Evolutionary conservation across 2,797 vertebrate genomes (phyloP), one percentile per base, ranked within the genome.

Genomic region (Rhinatrema bivittatum): DNA sequence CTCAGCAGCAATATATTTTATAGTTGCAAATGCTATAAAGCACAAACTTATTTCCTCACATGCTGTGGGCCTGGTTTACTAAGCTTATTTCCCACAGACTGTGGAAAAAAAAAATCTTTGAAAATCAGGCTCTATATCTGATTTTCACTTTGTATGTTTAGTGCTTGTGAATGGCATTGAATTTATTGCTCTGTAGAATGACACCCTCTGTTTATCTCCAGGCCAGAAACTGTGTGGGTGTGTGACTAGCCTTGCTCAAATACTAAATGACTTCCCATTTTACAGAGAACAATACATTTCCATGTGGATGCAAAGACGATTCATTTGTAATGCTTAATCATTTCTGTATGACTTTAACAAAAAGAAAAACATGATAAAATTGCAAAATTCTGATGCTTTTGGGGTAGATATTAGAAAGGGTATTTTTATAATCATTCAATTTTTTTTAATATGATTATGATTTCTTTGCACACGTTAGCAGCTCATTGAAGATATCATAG

Each of bases 321-420:
- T 62, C 22, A 51, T 37, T 56, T 36, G 36, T 15, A 28, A 19
- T 39, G n/a, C 23, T 54, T 39, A 51, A 30, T 35, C 26, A 27
- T 29, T 24, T 48, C 16, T 16, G 37, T 21, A 10, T 39, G 34
- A 50, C 62, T 52, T 58, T n/a, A 60, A 54, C 17, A 25, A 10
- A 11, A 10, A 1, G 5, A 7, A 18, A 12, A 24, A 33, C 26
- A 42, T 26, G 13, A 40, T 24, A 29, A 26, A 53, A 57, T 46
- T 43, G 22, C 12, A 23, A 52, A 26, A 32, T 42, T 48, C 38
- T 51, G 18, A 41, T 10, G 46, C 5, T 37, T 14, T 56, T 50
- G 18, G 21, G 45, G 9, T 42, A 7, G 40, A 7, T 23, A 32
- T n/a, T n/a, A n/a, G n/a, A n/a, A n/a, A n/a, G n/a, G n/a, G n/a